Evolutionary conservation across 2,888 invertebrate genomes (phyloP), one percentile per base, ranked within the genome.

Genomic region (Drosophila kanekoi): DNA sequence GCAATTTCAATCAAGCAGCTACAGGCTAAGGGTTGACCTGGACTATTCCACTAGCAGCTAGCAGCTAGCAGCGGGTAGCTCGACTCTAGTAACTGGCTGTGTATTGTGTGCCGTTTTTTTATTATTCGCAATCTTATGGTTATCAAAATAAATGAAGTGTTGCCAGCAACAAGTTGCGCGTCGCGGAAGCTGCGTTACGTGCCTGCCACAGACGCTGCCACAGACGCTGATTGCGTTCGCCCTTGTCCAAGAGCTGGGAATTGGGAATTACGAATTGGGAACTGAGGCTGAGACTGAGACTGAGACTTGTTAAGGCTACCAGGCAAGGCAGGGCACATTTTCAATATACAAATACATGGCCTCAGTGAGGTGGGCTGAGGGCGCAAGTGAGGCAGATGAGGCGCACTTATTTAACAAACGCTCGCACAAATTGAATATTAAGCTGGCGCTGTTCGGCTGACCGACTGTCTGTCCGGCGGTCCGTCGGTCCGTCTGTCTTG

Each of bases 111-210:
- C 13, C 35, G 40, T 40, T 60, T 58, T 49, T 58, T 77, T 79
- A 72, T 77, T 77, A 74, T 77, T 77, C 79, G 89, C 87, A 87
- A 88, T 87, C 85, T 81, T 88, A 87, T 89, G 89, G 74, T 87
- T 85, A 85, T 85, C 87, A 85, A 87, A 84, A 87, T 85, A 87
- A 85, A 85, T 85, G 87, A 85, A 89, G 89, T 89, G 84, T 87
- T 89, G 81, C 87, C 80, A 68, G 76, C 81, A 88, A 85, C 83
- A 75, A 83, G 87, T 85, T 73, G 71, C 67, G 77, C 74, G 74
- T 65, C 80, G 86, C 88, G 80, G 81, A 80, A 86, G 88, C 87
- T 67, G 45, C 51, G 59, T 68, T 77, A 83, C 83, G 83, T 88
- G 82, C 86, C 56, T 58, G 66, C 65, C 57, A 44, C 61, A 43